Evolutionary conservation across 1,140 invertebrate genomes (phyloP).

Genomic region (Macrosteles quadrilineatus): DNA sequence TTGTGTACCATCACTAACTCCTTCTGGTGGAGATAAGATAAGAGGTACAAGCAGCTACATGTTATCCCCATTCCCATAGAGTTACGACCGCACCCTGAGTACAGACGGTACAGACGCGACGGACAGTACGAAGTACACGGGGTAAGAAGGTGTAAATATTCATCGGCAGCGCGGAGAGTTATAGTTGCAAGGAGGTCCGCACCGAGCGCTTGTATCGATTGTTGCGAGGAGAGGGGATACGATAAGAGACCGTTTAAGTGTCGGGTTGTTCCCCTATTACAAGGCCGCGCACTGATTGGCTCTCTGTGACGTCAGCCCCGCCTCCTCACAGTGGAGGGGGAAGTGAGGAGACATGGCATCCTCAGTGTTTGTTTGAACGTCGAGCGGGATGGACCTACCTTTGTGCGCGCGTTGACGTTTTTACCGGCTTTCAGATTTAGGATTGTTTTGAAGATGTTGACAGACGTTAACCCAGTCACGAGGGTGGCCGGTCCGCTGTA

Average conservation of each 20-base stretch:
- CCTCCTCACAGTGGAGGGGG: conserved; percentile 12
- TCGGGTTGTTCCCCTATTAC: conserved; percentile 11
- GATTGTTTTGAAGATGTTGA: conserved; percentile 28
- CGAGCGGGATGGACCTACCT: conserved; percentile 6
- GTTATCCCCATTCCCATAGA: no score
- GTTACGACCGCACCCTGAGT: no score
- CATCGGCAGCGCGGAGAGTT: neutral
- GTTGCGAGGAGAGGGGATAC: neutral
- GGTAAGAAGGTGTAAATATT: neutral
- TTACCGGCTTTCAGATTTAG: conserved; percentile 3
- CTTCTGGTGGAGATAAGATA: no score
- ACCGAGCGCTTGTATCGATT: conserved; percentile 15
- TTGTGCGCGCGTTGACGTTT: conserved; percentile 14
- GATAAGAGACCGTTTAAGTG: conserved; percentile 21
- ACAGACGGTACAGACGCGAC: no score
- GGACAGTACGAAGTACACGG: no score
- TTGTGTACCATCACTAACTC: no score
- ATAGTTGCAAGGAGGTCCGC: neutral
- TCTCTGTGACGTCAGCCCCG: neutral
- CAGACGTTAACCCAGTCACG: conserved; percentile 31
- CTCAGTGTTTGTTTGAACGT: neutral
- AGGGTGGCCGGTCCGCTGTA: conserved; percentile 28
- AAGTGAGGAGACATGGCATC: neutral
- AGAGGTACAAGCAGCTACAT: no score
- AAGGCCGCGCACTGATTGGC: neutral